Conservation (phyloP, 2,113 vertebrate genomes). For the Nibea albiflora region DNA sequence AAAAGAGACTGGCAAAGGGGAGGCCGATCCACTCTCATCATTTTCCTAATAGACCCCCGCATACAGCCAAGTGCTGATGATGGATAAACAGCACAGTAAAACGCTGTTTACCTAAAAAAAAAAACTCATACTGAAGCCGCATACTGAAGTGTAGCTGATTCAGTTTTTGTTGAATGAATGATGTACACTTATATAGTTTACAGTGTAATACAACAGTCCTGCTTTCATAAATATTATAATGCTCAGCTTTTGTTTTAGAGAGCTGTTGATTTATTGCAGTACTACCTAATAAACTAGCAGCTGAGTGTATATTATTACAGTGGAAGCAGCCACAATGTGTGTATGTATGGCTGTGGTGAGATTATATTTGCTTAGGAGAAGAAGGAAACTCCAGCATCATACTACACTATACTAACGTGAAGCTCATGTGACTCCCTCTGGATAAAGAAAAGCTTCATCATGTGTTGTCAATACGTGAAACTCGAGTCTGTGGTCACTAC, state of each 20-base stretch:
- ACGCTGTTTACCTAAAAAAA: conserved; percentile 2
- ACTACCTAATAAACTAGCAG: neutral
- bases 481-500: conserved; percentile 27
- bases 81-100: conserved; percentile 13
- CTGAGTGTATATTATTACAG: neutral
- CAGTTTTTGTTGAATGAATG: neutral
- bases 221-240: neutral
- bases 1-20: neutral
- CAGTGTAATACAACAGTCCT: neutral
- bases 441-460: conserved; percentile 27
- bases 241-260: neutral
- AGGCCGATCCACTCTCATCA: conserved; percentile 4
- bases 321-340: neutral
- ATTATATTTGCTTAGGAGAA: neutral
- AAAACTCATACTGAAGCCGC: neutral
- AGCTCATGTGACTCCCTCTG: conserved; percentile 13
- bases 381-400: neutral
- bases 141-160: neutral
- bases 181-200: neutral
- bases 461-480: conserved; percentile 43
- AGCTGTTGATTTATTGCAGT: neutral
- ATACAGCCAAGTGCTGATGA: conserved; percentile 26
- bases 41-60: neutral
- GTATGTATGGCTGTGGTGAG: neutral
- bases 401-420: neutral